Evolutionary conservation across 2,888 invertebrate genomes (phyloP).

Genomic region (Auanema sp.): DNA sequence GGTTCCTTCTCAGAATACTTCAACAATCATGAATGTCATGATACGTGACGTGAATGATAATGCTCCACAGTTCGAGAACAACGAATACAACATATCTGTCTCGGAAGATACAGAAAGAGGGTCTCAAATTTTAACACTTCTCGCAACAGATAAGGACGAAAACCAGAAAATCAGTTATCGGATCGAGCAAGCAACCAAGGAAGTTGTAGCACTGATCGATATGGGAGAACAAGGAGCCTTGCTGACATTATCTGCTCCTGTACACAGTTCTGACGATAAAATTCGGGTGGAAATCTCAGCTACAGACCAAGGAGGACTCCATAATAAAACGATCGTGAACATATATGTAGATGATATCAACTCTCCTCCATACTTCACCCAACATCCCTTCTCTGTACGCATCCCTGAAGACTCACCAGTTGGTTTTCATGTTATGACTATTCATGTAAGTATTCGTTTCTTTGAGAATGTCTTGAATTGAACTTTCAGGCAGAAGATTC

Average conservation of each 20-base stretch:
- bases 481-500: conserved; percentile 75
- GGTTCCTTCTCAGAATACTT: conserved; percentile 70
- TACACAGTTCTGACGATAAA: conserved; percentile 44
- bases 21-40: conserved; percentile 54
- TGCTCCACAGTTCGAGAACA: conserved; percentile 77
- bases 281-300: conserved; percentile 54
- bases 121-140: conserved; percentile 36
- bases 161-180: conserved; percentile 57
- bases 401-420: conserved; percentile 85
- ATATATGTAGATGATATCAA: conserved; percentile 68
- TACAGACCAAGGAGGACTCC: conserved; percentile 50
- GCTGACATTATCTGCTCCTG: conserved; percentile 46
- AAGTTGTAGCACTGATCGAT: conserved; percentile 54
- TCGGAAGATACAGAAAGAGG: conserved; percentile 75
- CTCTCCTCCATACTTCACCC: conserved; percentile 53
- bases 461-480: not conserved
- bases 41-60: conserved; percentile 79
- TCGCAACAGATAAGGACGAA: conserved; percentile 30
- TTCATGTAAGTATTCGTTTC: conserved; percentile 76
- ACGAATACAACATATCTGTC: conserved; percentile 77
- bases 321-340: conserved; percentile 38
- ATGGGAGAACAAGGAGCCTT: conserved; percentile 52
- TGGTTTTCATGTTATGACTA: conserved; percentile 79
- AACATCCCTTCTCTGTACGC: conserved; percentile 52
- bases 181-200: conserved; percentile 47